Base-by-base conservation (phyloP, 2,113 vertebrate species). In the Orthonyx spaldingii region DNA sequence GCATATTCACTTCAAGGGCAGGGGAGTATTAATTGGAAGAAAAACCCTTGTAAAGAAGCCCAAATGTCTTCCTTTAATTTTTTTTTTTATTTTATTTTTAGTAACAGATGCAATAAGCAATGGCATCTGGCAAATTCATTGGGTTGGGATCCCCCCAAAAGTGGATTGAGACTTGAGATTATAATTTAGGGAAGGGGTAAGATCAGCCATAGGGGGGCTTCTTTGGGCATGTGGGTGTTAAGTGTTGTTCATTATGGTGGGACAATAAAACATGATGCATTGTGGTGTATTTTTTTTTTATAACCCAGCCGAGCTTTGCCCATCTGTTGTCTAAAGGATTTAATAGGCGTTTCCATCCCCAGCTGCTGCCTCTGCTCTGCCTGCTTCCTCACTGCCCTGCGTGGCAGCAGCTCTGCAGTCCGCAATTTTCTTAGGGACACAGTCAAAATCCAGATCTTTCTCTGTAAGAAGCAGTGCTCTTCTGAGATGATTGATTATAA, bases 301-400 rank as follows among this genome's bases (percentile, higher is more conserved):
- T 95, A 94, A 96, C 84, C 84, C 93, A 96, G 96, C 44, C 66
- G 71, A 95, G 96, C 96, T 97, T 97, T 97, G 94, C 97, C 98
- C 98, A 98, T 99, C 98, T 99, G 98, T 97, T 98, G 96, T 98
- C 98, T 98, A 98, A 98, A 98, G 97, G 96, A 97, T 98, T 97
- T 97, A 98, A 98, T 98, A 98, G 98, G 97, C 96, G 93, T 98
- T 96, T 97, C 98, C 97, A 98, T 96, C 95, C 95, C 97, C 98
- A 98, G 96, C 97, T 97, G 97, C 97, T 97, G 98, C 97, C 97
- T 98, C 91, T 95, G 97, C 97, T 98, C 98, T 97, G 98, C 89
- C 95, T 95, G 97, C 95, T 97, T 97, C 91, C 95, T 97, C 65
- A 32, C 92, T 95, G 98, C 97, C 94, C 97, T 97, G 96, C 89